Evolutionary conservation across 2,113 vertebrate genomes (phyloP).

Genomic region (Coregonus clupeaformis): DNA sequence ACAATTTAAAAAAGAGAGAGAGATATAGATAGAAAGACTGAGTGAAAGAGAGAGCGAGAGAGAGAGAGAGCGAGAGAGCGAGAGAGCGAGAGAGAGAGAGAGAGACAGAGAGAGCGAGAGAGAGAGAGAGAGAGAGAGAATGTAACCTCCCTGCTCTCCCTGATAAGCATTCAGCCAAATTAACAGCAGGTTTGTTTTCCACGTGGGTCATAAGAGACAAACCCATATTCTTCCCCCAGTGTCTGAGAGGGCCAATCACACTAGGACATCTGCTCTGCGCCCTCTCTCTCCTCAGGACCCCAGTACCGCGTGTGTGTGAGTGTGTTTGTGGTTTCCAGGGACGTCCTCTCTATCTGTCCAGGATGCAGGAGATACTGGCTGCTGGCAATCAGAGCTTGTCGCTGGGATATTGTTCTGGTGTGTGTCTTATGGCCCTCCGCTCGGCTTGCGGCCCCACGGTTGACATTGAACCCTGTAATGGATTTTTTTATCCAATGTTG

Average conservation of each 20-base stretch:
- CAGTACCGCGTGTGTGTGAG: no score
- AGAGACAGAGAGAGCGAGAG: no score
- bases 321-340: conserved; percentile 6
- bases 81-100: no score
- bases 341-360: conserved; percentile 38
- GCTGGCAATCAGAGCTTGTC: conserved; percentile 47
- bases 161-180: not conserved
- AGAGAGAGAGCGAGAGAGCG: no score
- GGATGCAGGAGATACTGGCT: conserved; percentile 43
- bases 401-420: conserved; percentile 47
- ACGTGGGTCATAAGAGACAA: conserved; percentile 13
- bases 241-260: conserved; percentile 30
- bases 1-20: no score
- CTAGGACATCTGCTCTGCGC: conserved; percentile 45
- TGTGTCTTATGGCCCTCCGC: conserved; percentile 44
- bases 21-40: no score
- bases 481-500: conserved; percentile 60
- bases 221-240: conserved; percentile 27
- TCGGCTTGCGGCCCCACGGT: conserved; percentile 37
- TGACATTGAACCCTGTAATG: conserved; percentile 67
- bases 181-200: conserved; percentile 14
- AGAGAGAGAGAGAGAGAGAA: no score
- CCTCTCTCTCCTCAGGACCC: conserved; percentile 26
- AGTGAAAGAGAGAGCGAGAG: no score
- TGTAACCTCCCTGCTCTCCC: no score